Base-by-base conservation (phyloP, 1,140 invertebrate species). In the Calephelis virginiensis region DNA sequence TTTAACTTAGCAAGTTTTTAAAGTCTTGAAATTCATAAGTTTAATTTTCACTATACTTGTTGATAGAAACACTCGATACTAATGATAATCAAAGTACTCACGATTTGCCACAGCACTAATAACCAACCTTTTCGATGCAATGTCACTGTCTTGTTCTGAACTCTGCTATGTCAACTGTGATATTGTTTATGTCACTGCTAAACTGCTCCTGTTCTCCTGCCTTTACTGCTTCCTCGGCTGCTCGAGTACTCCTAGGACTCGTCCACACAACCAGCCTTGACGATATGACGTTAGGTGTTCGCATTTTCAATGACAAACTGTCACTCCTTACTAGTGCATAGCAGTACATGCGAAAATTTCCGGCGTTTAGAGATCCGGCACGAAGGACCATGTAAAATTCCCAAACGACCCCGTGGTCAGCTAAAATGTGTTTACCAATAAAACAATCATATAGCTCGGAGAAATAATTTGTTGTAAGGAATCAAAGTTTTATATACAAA, bases 301-400 rank as follows among this genome's bases (percentile, higher is more conserved):
- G 47, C 47, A 49, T 11, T 49, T 49, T 49, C 47, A 49, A 49
- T 49, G 47, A 49, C 47, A 49, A 49, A n/a, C 47, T n/a, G 47
- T 49, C 47, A 49, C 47, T n/a, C 12, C 12, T 49, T 49, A 7
- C 47, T 49, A 49, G 47, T 49, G 47, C 47, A n/a, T 6, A 48
- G 47, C 47, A 48, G 47, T 48, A 48, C 47, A 48, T 48, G 47
- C 47, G 13, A n/a, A 48, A 48, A 48, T 48, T 48, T 11, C 47
- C 47, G 47, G 47, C 47, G 11, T 7, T n/a, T n/a, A n/a, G 12
- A 49, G 47, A 49, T 13, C n/a, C 47, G 12, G 47, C 47, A 12
- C 47, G 47, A 17, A 3, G 17, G 17, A 17, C 17, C 17, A 17
- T 17, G 17, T 17, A 17, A 17, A 17, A 17, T 17, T 17, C 17